These are phyloP conservation scores for Acromyrmex echinatior DNA, from an alignment of 1,140 invertebrate species.

Conservation along the genomic window DNA sequence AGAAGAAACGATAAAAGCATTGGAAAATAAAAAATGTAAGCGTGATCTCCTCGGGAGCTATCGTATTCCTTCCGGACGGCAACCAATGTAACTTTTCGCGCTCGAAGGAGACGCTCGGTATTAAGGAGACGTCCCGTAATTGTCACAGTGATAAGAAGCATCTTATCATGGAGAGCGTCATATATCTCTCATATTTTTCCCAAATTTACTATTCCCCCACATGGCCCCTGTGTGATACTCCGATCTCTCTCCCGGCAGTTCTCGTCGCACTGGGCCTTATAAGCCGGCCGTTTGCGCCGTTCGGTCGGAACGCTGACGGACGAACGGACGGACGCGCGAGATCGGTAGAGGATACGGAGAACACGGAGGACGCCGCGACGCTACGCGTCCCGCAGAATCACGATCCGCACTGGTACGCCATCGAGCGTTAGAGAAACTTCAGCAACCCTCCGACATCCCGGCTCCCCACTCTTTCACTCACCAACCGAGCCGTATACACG, in stretches of 20 bases:
- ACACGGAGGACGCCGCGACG: conserved; percentile 74
- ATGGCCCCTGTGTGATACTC: neutral
- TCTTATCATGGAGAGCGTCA: conserved; percentile 52
- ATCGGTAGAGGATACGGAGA: conserved; percentile 13
- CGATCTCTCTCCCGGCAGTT: neutral
- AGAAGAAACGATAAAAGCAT: conserved; percentile 37
- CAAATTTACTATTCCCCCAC: neutral
- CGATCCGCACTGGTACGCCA: conserved; percentile 85
- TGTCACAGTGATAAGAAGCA: conserved; percentile 44
- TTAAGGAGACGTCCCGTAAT: conserved; percentile 40
- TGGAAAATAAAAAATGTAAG: conserved; percentile 33
- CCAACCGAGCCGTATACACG: conserved; percentile 44
- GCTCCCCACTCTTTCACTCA: conserved; percentile 58
- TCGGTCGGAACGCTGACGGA: conserved; percentile 43
- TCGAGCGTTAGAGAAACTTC: conserved; percentile 85
- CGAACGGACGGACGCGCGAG: conserved; percentile 48
- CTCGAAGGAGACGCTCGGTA: conserved; percentile 23
- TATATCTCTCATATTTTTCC: conserved; percentile 35
- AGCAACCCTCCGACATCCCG: conserved; percentile 74
- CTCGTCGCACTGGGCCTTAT: conserved; percentile 10
- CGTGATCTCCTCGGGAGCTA: conserved; percentile 13
- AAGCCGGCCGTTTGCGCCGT: conserved; percentile 30
- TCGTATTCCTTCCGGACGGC: conserved; percentile 15
- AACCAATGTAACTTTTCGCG: conserved; percentile 44
- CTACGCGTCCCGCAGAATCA: conserved; percentile 84